Evolutionary conservation across 2,113 vertebrate genomes (phyloP), one percentile per base, ranked within the genome.

Genomic region (Silurus glanis): DNA sequence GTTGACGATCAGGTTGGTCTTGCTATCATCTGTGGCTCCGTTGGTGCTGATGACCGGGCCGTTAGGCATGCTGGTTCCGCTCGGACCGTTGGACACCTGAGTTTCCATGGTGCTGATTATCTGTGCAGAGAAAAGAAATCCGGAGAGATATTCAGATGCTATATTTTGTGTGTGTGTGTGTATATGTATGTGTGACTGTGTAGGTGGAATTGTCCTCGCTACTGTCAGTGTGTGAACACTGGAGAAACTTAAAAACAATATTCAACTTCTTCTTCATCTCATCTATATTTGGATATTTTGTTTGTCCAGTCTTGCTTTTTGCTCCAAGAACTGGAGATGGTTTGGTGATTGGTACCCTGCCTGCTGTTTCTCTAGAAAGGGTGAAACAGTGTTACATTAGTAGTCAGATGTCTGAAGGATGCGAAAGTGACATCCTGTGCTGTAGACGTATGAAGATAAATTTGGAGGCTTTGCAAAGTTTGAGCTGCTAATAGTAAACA

Each of bases 51-150:
- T 96, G 91, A 97, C 95, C 21, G 96, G 96, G 93, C 97, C 97
- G 0, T 97, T 98, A 84, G 96, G 96, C 93, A 97, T 92, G 93
- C 95, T 92, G 95, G 96, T 96, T 95, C 95, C 96, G 51, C 97
- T 96, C 83, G 97, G 96, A 93, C 97, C 95, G 84, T 97, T 97
- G 94, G 96, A 97, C 95, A 97, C 97, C 96, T 98, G 97, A 93
- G 97, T 97, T 96, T 98, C 97, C 97, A 97, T 97, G 93, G 97
- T 97, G 96, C 97, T 98, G 94, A 98, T 97, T 97, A 98, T 98
- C 97, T 98, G 97, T 95, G 96, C 95, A 93, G 95, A 90, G 93
- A 95, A 95, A 91, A 82, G 53, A 45, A 56, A 0, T 49, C 37
- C 37, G 21, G 79, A 86, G 9, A 47, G 28, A 93, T 37, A 37